Evolutionary conservation across 2,888 invertebrate genomes (phyloP), one percentile per base, ranked within the genome.

Genomic region (Sympetrum striolatum): DNA sequence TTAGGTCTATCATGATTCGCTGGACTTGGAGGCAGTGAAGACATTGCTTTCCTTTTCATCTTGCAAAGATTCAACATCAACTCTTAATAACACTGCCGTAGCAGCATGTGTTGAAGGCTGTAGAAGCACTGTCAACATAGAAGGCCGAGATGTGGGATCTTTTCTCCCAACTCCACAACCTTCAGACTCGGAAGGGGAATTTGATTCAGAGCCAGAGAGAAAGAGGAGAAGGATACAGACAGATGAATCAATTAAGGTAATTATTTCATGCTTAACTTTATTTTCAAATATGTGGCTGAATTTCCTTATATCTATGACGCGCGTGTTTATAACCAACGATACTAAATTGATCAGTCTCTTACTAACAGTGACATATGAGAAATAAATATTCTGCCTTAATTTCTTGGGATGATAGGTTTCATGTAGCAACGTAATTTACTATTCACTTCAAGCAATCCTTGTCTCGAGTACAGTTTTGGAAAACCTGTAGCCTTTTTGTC

Each of bases 171-270:
- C 98, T 4, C 98, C 98, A 0, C 97, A 98, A 93, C 97, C 97
- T 35, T 98, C 98, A 0, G 98, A 98, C 93, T 97, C 97, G 0
- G 98, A 98, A 94, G 93, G 94, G 91, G 92, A 93, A 93, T 95
- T 96, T 92, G 96, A 97, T 93, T 95, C 95, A 92, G 95, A 95
- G 92, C 94, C 95, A 48, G 94, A 94, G 35, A 93, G 94, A 91
- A 95, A 95, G 93, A 93, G 94, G 92, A 92, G 93, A 93, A 91
- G 92, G 94, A 79, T 94, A 96, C 92, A 95, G 95, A 93, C 94
- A 95, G 86, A 64, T 92, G 96, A 96, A 93, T 93, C 96, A 92
- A 95, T 95, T 91, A 93, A 94, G 93, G 94, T 94, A 92, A 60
- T 53, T 10, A 15, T 18, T 80, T 37, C 18, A 35, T 37, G 39